Conservation (phyloP, 2,888 invertebrate species). For the Ornithoptera priamus region DNA sequence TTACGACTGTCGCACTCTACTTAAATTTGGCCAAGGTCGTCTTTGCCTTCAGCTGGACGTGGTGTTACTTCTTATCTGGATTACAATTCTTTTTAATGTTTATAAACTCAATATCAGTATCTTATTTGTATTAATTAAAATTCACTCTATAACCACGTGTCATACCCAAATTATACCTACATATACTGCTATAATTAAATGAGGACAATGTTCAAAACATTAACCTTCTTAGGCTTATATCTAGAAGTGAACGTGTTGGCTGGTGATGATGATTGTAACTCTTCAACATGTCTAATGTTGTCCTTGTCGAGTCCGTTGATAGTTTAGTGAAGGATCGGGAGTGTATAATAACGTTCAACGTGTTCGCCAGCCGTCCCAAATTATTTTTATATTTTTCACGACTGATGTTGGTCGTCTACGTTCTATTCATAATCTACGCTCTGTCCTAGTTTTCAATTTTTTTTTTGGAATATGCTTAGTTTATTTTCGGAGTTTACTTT, state of each 20-base stretch:
- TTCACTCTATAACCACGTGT: neutral
- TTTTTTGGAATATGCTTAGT: too few species aligned
- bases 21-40: slow-evolving; percentile 26
- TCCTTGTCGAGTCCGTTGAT: slow-evolving; percentile 3
- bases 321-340: slow-evolving; percentile 8
- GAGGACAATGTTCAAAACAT: neutral
- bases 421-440: neutral
- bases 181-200: neutral
- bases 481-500: too few species aligned
- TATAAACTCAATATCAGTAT: neutral
- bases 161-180: neutral
- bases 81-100: neutral
- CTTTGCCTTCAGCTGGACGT: neutral
- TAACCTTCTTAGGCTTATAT: neutral
- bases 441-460: neutral
- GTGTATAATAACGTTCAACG: neutral
- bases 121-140: neutral
- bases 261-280: too few species aligned
- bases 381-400: slow-evolving; percentile 14
- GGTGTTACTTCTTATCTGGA: neutral
- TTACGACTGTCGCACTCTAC: slow-evolving; percentile 4
- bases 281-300: neutral
- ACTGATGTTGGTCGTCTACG: neutral
- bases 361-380: neutral
- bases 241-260: too few species aligned